Conservation (phyloP, 2,113 vertebrate genomes). For the Callipepla californica region DNA sequence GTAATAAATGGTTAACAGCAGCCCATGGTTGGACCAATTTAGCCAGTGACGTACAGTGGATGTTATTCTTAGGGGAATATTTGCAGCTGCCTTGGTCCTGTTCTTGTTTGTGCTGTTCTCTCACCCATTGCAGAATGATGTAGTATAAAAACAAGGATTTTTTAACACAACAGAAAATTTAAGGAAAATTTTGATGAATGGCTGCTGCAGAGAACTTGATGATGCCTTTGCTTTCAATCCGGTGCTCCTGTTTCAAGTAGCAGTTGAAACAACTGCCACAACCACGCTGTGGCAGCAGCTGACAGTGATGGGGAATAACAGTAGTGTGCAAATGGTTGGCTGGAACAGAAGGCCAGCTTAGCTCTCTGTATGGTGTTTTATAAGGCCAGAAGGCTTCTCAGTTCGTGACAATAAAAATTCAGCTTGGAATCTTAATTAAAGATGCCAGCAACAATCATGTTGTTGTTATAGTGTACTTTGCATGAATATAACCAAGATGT, state of each 20-base stretch:
- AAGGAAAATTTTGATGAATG: neutral
- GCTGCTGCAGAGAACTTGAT: neutral
- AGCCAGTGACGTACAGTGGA: neutral
- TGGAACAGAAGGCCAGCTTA: neutral
- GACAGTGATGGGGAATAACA: neutral
- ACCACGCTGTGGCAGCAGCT: neutral
- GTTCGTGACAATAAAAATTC: neutral
- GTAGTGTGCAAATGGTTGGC: rapidly evolving
- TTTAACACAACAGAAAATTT: neutral
- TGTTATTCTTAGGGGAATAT: constrained; percentile 33
- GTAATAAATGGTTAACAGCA: neutral
- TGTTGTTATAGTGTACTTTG: neutral
- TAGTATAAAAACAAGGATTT: neutral
- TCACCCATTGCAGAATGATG: neutral
- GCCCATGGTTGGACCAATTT: neutral
- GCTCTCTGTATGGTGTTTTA: neutral
- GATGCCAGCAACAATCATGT: neutral
- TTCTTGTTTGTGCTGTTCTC: neutral
- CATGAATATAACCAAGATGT: neutral
- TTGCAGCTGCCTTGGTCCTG: neutral
- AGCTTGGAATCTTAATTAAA: neutral
- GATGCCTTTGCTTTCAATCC: neutral
- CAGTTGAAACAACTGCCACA: constrained; percentile 4
- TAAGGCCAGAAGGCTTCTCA: neutral
- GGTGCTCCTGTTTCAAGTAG: neutral